Evolutionary conservation across 2,113 vertebrate species (phyloP).

Genomic region (Oceanites oceanicus): DNA sequence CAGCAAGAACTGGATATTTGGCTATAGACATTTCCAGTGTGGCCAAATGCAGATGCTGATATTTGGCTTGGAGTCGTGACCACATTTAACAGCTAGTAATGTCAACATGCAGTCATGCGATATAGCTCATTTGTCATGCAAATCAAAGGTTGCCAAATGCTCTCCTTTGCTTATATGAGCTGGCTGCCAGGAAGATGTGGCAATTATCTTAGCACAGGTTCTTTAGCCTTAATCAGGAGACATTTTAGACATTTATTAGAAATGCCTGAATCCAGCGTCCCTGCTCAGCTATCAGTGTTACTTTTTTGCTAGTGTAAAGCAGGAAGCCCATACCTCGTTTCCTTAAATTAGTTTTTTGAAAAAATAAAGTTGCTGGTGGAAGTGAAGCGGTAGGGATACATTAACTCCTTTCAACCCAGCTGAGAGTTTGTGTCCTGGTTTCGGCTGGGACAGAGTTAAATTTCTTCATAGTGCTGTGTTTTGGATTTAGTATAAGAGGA

Average conservation of each 20-base stretch:
- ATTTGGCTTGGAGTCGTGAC: neutral
- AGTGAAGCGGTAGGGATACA: neutral
- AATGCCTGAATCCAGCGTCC: neutral
- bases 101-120: neutral
- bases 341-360: neutral
- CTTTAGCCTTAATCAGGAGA: neutral
- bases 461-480: too few relatives aligned
- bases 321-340: neutral
- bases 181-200: neutral
- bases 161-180: neutral
- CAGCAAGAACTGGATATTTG: neutral
- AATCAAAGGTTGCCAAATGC: neutral
- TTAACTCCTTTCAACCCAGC: neutral
- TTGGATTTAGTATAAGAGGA: too few relatives aligned
- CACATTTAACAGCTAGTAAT: neutral
- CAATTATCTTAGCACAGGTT: neutral
- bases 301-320: neutral
- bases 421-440: too few relatives aligned
- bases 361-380: neutral
- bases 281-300: neutral
- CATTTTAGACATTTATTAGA: neutral
- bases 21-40: neutral
- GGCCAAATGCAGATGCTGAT: neutral
- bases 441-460: too few relatives aligned
- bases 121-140: neutral